Evolutionary conservation across 1,140 invertebrate genomes (phyloP), one percentile per base, ranked within the genome.

Genomic region (Myzus persicae): DNA sequence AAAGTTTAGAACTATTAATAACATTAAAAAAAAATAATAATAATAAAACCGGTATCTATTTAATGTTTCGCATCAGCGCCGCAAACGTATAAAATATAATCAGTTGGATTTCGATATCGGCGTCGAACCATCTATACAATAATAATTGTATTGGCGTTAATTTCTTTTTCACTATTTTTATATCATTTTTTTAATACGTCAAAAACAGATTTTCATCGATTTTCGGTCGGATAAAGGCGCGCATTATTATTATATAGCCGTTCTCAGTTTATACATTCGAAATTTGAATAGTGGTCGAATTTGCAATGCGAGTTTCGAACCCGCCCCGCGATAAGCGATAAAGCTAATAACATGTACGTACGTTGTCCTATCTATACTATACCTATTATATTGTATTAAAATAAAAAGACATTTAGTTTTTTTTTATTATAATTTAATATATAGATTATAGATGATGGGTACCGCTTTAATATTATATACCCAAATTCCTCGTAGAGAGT

Each of bases 231-330:
- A 88, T 48, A 26, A 38, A 51, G 0, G 8, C 20, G 48, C 4
- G 18, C 1, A 14, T 46, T 46, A 20, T 20, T 87, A 89, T n/a
- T n/a, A 51, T 44, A 0, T 38, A 89, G 0, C 20, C 4, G 4
- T 36, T 87, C 44, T 88, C 44, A 14, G 44, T 44, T 38, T 36
- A n/a, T 89, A 36, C 36, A 1, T 48, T 89, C 20, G 22, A 89
- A 89, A 51, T 89, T 89, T 51, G n/a, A 89, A 89, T 89, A 89
- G n/a, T 38, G 46, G 22, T 51, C 36, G 22, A 38, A 88, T 51
- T 51, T 38, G 46, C 87, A 89, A 89, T 89, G 51, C 87, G 44
- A 89, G 87, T 89, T 89, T 89, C 7, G 1, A 84, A 42, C 38
- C 18, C 14, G 20, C 46, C 8, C n/a, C 7, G 1, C 85, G 85